Evolutionary conservation across 2,888 invertebrate species (phyloP).

Genomic region (Myopa testacea): DNA sequence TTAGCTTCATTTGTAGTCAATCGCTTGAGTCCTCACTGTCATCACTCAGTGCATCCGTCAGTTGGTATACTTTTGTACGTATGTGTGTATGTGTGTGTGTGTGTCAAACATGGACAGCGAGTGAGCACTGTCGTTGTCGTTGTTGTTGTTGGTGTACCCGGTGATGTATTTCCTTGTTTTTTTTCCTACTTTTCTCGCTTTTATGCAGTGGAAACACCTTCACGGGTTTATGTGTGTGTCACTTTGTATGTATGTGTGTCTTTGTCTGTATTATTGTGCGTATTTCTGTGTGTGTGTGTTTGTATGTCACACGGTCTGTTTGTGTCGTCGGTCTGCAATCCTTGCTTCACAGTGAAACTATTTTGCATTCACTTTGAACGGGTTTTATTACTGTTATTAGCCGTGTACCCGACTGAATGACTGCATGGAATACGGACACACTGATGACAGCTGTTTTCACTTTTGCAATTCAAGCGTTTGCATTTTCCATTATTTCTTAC

Average conservation of each 20-base stretch:
- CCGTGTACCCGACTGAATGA: neutral
- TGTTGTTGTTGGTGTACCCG: too few species aligned
- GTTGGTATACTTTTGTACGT: neutral
- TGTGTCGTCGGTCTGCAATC: too few species aligned
- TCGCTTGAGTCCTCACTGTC: neutral
- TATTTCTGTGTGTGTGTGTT: slow-evolving; percentile 3
- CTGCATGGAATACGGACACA: neutral
- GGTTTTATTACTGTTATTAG: slow-evolving; percentile 14
- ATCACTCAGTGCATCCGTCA: slow-evolving; percentile 1
- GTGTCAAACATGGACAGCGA: too few species aligned
- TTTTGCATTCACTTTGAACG: neutral
- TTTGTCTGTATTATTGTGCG: neutral
- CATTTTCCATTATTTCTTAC: too few species aligned
- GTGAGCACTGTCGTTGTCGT: too few species aligned
- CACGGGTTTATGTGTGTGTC: neutral
- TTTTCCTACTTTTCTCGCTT: neutral
- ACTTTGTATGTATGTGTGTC: neutral
- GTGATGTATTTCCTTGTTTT: too few species aligned
- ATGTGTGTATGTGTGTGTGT: too few species aligned
- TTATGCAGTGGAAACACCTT: neutral
- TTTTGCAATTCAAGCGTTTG: too few species aligned
- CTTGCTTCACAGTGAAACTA: too few species aligned
- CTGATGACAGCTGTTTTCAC: too few species aligned
- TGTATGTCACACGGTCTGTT: neutral
- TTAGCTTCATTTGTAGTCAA: slow-evolving; percentile 5